Evolutionary conservation across 2,113 vertebrate species (phyloP).

Genomic region (Cervus canadensis): DNA sequence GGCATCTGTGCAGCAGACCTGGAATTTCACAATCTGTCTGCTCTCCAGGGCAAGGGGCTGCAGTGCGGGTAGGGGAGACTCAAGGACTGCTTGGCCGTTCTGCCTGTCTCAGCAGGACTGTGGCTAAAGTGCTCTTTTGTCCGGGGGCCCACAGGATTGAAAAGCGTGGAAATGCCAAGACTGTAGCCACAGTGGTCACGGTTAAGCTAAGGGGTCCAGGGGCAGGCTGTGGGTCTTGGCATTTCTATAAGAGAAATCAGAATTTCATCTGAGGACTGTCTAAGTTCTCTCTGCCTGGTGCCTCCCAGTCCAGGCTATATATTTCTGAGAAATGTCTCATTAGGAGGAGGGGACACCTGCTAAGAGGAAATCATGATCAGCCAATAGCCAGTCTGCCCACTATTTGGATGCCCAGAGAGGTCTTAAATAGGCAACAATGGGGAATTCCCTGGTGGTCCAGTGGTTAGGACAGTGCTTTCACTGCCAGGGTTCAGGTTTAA

Average conservation of each 20-base stretch:
- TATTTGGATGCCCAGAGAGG: neutral
- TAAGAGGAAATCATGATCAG: neutral
- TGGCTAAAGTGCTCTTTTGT: neutral
- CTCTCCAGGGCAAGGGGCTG: neutral
- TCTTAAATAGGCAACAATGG: neutral
- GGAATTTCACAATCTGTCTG: neutral
- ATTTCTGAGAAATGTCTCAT: neutral
- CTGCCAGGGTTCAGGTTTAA: neutral
- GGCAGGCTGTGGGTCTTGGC: neutral
- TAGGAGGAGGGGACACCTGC: neutral
- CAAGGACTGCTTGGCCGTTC: neutral
- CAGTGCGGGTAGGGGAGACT: fast-evolving
- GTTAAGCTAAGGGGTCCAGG: neutral
- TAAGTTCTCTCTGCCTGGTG: neutral
- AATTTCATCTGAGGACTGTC: neutral
- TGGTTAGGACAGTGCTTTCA: neutral
- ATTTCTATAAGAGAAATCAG: neutral
- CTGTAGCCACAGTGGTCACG: neutral
- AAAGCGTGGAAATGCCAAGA: neutral
- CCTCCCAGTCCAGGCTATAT: neutral
- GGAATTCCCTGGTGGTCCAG: neutral
- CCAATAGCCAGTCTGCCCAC: neutral
- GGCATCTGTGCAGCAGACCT: neutral
- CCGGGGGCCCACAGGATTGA: neutral
- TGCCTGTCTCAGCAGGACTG: neutral